Conservation (phyloP, 2,888 invertebrate species). For the Atethmia centrago region DNA sequence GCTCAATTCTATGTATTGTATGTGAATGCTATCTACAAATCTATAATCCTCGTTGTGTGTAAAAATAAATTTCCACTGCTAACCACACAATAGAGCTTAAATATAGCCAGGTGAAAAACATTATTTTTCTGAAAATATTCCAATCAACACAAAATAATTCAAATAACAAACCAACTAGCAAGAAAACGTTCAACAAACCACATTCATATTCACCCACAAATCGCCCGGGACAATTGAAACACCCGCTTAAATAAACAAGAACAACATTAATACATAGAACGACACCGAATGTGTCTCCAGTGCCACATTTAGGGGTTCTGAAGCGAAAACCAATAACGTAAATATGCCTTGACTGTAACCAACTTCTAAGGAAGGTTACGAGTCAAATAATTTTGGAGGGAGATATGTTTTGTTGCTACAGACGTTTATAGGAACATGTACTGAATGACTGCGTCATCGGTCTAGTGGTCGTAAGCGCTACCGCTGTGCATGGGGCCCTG, state of each 20-base stretch:
- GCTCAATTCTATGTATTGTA: too few relatives aligned
- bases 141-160: background rate
- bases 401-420: constrained; percentile 23
- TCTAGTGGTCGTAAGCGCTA: too few relatives aligned
- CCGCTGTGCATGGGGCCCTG: too few relatives aligned
- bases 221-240: constrained; percentile 67
- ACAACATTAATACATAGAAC: constrained; percentile 64
- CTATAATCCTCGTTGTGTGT: too few relatives aligned
- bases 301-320: constrained; percentile 70
- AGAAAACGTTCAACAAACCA: constrained; percentile 19
- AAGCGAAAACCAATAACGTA: constrained; percentile 75
- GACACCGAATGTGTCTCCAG: constrained; percentile 73
- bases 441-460: too few relatives aligned
- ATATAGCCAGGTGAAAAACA: background rate
- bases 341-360: constrained; percentile 65
- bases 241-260: constrained; percentile 67
- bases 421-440: background rate
- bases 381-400: constrained; percentile 42
- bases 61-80: background rate
- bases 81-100: background rate
- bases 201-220: constrained; percentile 52
- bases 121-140: background rate
- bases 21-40: too few relatives aligned
- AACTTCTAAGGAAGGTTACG: constrained; percentile 32
- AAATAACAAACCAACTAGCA: background rate